phyloP scores from a whole-genome alignment of 2,888 invertebrate species.

The Chymomyza procnemis region DNA sequence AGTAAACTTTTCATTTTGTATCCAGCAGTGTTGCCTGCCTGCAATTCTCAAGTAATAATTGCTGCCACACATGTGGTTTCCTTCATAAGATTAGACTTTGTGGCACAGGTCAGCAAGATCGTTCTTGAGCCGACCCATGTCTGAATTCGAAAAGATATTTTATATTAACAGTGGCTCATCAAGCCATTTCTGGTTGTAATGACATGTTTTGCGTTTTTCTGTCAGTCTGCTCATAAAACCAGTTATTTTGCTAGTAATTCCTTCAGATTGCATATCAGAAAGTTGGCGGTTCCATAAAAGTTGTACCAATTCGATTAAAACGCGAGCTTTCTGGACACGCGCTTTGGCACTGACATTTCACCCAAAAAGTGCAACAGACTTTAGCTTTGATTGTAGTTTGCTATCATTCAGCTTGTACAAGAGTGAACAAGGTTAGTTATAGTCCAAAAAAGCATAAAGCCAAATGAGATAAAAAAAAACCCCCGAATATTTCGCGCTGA shows the following conservation, averaged over 20 bases:
- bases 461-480: not conserved
- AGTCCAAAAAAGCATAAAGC: constrained; percentile 1
- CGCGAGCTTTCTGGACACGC: not conserved
- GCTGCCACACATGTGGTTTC: constrained; percentile 11
- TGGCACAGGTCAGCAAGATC: constrained; percentile 4
- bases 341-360: no score
- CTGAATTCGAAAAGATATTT: not conserved
- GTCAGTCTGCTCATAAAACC: constrained; percentile 10
- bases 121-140: constrained; percentile 5
- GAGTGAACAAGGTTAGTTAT: not conserved
- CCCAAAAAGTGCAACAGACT: constrained; percentile 17
- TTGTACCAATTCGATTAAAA: constrained; percentile 10
- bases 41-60: constrained; percentile 3
- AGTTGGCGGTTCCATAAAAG: constrained; percentile 2
- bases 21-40: constrained; percentile 2
- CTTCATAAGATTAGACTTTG: constrained; percentile 7
- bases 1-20: constrained; percentile 13
- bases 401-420: constrained; percentile 3
- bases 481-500: not conserved
- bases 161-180: no score
- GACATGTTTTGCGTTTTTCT: constrained; percentile 11
- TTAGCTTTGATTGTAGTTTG: constrained; percentile 6
- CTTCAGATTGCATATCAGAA: not conserved
- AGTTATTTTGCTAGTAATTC: constrained; percentile 8
- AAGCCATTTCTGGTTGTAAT: constrained; percentile 1